Evolutionary conservation across 2,888 invertebrate species (phyloP).

Genomic region (Brachyptera risi): DNA sequence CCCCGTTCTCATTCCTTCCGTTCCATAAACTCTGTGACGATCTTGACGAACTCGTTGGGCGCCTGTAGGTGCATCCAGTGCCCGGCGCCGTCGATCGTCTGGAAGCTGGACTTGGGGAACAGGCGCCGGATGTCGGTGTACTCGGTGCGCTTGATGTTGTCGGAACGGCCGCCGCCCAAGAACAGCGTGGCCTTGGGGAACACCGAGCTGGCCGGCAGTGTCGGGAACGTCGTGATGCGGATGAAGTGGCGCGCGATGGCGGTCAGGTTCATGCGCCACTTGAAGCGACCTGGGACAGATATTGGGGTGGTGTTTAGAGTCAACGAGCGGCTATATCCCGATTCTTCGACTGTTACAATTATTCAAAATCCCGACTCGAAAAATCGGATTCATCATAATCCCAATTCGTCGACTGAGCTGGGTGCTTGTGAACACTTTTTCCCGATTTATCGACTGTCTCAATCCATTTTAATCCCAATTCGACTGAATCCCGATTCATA

Average conservation of each 20-base stretch:
- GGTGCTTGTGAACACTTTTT: too few relatives aligned
- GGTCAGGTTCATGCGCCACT: constrained; percentile 79
- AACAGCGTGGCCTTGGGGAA: constrained; percentile 59
- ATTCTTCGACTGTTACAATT: too few relatives aligned
- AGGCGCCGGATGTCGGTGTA: background rate
- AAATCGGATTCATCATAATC: too few relatives aligned
- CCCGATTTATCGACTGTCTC: too few relatives aligned
- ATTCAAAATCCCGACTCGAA: too few relatives aligned
- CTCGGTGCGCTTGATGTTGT: constrained; percentile 62
- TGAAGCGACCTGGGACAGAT: constrained; percentile 49
- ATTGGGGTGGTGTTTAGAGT: background rate
- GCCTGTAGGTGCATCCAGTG: constrained; percentile 2
- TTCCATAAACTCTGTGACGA: background rate
- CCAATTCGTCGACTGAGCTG: too few relatives aligned
- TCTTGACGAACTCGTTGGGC: background rate
- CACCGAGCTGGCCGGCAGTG: background rate
- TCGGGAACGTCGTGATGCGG: constrained; percentile 63
- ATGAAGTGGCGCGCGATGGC: constrained; percentile 64
- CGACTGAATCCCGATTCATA: too few relatives aligned
- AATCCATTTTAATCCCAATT: too few relatives aligned
- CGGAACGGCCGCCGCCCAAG: constrained; percentile 77
- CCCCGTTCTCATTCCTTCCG: background rate
- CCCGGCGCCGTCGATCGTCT: background rate
- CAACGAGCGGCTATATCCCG: too few relatives aligned
- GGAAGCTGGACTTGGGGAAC: background rate